Evolutionary conservation across 2,888 invertebrate genomes (phyloP), one percentile per base, ranked within the genome.

Genomic region (Limenitis camilla): DNA sequence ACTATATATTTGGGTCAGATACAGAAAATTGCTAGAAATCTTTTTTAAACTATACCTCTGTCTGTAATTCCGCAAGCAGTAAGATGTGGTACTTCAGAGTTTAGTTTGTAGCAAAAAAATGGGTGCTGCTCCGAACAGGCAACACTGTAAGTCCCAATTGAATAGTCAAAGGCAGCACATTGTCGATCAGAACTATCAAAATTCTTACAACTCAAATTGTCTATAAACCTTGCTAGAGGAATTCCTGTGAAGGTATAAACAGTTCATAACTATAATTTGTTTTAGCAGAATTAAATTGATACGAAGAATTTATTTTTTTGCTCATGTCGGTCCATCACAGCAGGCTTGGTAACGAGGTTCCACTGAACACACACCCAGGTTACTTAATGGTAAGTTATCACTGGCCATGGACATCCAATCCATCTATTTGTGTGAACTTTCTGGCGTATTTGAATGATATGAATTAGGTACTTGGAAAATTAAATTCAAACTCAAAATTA

Each of bases 61-160:
- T 65, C 65, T 1, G 44, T 40, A 7, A 59, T 64, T 7, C 62
- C 65, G 44, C 65, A 64, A 6, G 43, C 42, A 32, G 45, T 62
- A 0, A 55, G 9, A 1, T 44, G 8, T 9, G 50, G 11, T 5
- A 35, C 40, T 1, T 8, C 19, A 1, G 50, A 56, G 2, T 38
- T 52, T 42, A 51, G 52, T 40, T 56, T 59, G 49, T 52, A 64
- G 40, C 65, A 65, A 11, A 61, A 35, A 39, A 58, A 62, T 0
- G 65, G 61, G 19, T 49, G 56, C 6, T 54, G 38, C 3, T 59
- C 56, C 0, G 50, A 40, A 40, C 65, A 65, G 31, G 51, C 49
- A 2, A 64, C 61, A 31, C 61, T 62, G 28, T 58, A 46, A 5
- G 35, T 49, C 7, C 58, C 59, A 39, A 19, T 19, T 19, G 3